Percentiles rank a stretch among this genome's conserved stretches.
Evolutionary conservation across 2,113 vertebrate genomes (phyloP).

Genomic region (Tragelaphus imberbis): DNA sequence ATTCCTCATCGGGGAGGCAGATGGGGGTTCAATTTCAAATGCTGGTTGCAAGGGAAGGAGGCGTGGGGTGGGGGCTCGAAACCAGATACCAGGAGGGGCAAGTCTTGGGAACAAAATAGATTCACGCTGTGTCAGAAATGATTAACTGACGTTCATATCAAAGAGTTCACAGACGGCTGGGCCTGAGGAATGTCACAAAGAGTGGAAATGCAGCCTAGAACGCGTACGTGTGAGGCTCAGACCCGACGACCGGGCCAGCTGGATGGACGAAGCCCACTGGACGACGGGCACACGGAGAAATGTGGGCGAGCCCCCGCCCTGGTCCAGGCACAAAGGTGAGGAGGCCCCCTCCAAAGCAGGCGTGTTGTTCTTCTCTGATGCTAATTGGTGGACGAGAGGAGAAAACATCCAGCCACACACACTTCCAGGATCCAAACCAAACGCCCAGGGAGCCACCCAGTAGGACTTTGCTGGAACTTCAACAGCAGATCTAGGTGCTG

Average conservation of each 20-base stretch:
- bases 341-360: no score
- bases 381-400: accelerated
- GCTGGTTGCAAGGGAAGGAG: background rate
- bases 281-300: accelerated
- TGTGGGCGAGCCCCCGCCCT: accelerated
- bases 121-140: background rate
- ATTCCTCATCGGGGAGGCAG: background rate
- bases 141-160: background rate
- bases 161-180: background rate
- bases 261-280: accelerated
- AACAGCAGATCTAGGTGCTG: accelerated
- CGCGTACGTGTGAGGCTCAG: accelerated
- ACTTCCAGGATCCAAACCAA: background rate
- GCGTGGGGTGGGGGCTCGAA: background rate
- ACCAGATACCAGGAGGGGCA: background rate
- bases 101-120: background rate
- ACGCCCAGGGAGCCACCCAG: accelerated
- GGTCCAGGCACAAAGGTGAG: background rate
- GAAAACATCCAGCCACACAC: accelerated
- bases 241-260: background rate
- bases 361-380: background rate
- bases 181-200: background rate
- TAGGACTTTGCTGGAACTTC: accelerated
- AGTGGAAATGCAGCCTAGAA: accelerated
- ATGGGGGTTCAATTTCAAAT: constrained; percentile 5